Evolutionary conservation across 2,113 vertebrate genomes (phyloP).

Genomic region (Oreotrochilus melanogaster): DNA sequence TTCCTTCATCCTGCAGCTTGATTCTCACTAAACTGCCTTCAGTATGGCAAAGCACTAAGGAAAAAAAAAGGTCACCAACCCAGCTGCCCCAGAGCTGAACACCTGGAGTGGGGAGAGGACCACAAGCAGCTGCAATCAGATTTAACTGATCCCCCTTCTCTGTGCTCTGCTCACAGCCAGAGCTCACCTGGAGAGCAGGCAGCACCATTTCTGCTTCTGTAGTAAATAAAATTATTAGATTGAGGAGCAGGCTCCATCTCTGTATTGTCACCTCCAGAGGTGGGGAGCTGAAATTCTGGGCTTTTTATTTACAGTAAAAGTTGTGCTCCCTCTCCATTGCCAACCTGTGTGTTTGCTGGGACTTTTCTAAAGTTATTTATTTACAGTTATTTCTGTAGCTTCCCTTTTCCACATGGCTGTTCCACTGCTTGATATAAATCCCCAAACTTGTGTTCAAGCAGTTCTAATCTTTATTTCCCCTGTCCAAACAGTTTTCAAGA

Average conservation of each 20-base stretch:
- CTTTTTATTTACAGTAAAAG: background rate
- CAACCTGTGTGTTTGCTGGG: background rate
- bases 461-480: background rate
- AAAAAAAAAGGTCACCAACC: background rate
- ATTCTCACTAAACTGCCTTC: background rate
- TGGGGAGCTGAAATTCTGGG: background rate
- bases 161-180: slow-evolving; percentile 43
- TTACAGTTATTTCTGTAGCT: background rate
- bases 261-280: slow-evolving; percentile 5
- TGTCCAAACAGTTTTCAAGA: background rate
- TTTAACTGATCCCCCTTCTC: slow-evolving; percentile 12
- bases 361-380: background rate
- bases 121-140: slow-evolving; percentile 22
- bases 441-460: background rate
- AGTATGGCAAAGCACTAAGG: background rate
- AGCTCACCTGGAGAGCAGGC: slow-evolving; percentile 44
- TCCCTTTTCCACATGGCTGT: background rate
- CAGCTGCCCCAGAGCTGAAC: background rate
- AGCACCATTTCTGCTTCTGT: slow-evolving; percentile 27
- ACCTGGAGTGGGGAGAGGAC: background rate
- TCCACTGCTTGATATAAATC: background rate
- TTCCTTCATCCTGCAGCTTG: background rate
- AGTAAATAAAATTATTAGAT: slow-evolving; percentile 61
- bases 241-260: background rate
- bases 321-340: background rate